Conservation (phyloP, 2,113 vertebrate genomes). For the Lucifuga dentata region DNA sequence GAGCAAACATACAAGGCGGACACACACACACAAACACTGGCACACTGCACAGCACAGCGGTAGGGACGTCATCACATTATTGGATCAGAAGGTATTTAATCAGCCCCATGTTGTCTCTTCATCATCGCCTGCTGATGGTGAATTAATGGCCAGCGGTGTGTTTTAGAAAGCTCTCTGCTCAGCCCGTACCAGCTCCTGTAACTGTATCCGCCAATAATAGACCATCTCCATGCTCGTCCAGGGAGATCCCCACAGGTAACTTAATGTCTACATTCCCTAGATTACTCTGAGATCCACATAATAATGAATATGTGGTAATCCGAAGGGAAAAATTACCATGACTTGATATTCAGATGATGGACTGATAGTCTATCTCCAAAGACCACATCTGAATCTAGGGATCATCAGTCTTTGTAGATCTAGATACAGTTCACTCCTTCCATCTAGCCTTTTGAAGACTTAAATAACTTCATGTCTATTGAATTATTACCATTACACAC, state of each 20-base stretch:
- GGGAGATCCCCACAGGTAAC: constrained; percentile 13
- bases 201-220: constrained; percentile 27
- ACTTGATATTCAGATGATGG: neutral
- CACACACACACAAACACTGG: constrained; percentile 23
- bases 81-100: constrained; percentile 69
- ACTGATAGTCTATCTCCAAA: neutral
- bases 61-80: constrained; percentile 48
- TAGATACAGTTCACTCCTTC: too few species aligned
- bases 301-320: constrained; percentile 40
- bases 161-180: constrained; percentile 29
- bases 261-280: constrained; percentile 29
- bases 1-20: constrained; percentile 13
- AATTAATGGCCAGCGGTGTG: constrained; percentile 61
- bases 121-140: constrained; percentile 67
- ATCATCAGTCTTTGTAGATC: too few species aligned
- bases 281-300: constrained; percentile 40
- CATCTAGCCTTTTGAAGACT: too few species aligned
- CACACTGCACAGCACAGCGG: constrained; percentile 20
- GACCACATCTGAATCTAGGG: too few species aligned
- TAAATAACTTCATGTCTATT: too few species aligned
- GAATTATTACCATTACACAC: too few species aligned
- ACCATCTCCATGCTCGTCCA: constrained; percentile 1
- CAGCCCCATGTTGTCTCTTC: constrained; percentile 69
- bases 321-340: constrained; percentile 9
- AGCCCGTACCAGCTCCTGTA: constrained; percentile 27